A percentile compares a stretch with the other conserved stretches of the same genome.
phyloP scores from a whole-genome alignment of 37 sponge, comb jelly and placozoan species.

The Hormiphora californensis region DNA sequence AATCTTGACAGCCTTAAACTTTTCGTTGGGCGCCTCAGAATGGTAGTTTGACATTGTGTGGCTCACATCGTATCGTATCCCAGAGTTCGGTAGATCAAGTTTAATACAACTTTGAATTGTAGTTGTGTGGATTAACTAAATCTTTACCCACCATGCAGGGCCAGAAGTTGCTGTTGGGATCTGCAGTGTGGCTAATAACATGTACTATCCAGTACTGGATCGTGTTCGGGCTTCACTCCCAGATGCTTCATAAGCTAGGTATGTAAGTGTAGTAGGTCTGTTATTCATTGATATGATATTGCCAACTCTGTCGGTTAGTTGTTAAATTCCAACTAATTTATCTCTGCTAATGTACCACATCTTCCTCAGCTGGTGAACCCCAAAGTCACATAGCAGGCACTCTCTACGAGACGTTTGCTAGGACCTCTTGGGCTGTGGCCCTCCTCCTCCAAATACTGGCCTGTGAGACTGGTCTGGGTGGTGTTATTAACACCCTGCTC shows the following conservation, averaged over 20 bases:
- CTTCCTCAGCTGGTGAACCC: not conserved
- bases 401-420: slow-evolving; percentile 16
- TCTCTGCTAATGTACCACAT: not conserved
- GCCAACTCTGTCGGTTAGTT: no score
- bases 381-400: not conserved
- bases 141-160: no score
- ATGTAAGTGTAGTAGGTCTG: no score
- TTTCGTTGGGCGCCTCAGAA: not conserved
- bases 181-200: not conserved
- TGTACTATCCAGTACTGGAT: not conserved
- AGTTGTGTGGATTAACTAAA: no score
- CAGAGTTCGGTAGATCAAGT: no score
- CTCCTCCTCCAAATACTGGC: not conserved
- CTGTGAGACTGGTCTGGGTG: slow-evolving; percentile 31
- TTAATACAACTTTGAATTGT: no score
- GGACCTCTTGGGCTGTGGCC: slow-evolving; percentile 5
- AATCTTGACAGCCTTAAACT: slow-evolving; percentile 27
- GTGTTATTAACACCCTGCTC: slow-evolving; percentile 7
- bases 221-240: slow-evolving; percentile 10
- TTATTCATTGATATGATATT: no score
- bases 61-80: no score
- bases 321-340: no score
- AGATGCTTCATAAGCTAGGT: slow-evolving; percentile 24
- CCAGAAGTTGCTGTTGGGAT: not conserved
- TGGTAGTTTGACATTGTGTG: no score